Evolutionary conservation across 2,888 invertebrate genomes (phyloP), one percentile per base, ranked within the genome.

Genomic region (Ischnura elegans): DNA sequence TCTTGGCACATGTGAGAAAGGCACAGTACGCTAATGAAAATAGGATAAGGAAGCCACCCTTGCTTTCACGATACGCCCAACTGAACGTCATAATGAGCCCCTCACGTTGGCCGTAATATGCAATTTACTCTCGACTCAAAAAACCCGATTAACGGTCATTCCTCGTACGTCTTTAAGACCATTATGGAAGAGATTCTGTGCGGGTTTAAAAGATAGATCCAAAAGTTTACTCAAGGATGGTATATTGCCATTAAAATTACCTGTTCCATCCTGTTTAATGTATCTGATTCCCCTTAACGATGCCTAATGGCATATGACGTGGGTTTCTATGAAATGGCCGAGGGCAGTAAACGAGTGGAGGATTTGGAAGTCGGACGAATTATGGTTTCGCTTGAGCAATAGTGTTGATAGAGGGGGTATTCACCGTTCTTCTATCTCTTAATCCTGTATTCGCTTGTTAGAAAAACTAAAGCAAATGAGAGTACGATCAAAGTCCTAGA

Each of bases 1-100:
- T 55, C 36, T 87, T 55, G 55, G 87, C 55, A 42, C 42, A 87
- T 87, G 87, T 25, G 87, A 47, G 55, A 51, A 87, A 87, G 55
- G 87, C 42, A 25, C 4, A 61, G n/a, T 61, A 55, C 55, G 51
- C 55, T 87, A 51, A 51, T 55, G 55, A 87, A 42, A 55, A 87
- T 87, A 87, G 61, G n/a, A 87, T 87, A 87, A 87, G 55, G 87
- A 87, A 87, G 36, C 6, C 51, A 61, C 47, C 55, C 55, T 36
- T 16, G 55, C 36, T 85, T 42, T 43, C 42, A 29, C 87, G 87
- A 29, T 47, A 87, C 55, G 87, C 55, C 51, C 55, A 42, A 55
- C 55, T 87, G 42, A 51, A 29, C 55, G 55, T 25, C 21, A n/a
- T 87, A 87, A 55, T 87, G 55, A 61, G n/a, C 21, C 87, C 87